Conservation (phyloP, 2,888 invertebrate genomes). For the Ophonus ardosiacus region DNA sequence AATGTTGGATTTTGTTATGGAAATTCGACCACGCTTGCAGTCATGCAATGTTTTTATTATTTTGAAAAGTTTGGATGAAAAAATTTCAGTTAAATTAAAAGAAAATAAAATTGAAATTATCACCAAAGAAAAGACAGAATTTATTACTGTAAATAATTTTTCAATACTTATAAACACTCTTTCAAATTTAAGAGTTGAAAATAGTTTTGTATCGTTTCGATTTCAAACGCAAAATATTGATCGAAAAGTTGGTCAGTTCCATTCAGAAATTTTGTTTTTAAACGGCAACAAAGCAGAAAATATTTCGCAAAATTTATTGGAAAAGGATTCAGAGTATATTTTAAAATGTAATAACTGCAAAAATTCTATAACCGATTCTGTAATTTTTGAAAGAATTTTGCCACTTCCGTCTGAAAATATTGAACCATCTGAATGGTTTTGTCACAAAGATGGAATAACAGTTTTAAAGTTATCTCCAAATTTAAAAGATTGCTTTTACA, state of each 20-base stretch:
- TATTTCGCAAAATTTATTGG: slow-evolving; percentile 70
- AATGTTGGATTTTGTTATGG: slow-evolving; percentile 76
- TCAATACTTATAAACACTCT: slow-evolving; percentile 71
- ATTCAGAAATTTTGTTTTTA: slow-evolving; percentile 70
- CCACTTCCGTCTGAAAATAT: slow-evolving; percentile 80
- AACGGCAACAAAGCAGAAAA: slow-evolving; percentile 60
- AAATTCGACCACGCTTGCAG: slow-evolving; percentile 79
- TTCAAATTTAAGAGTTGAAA: slow-evolving; percentile 70
- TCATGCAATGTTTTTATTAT: slow-evolving; percentile 81
- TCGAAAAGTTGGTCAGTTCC: slow-evolving; percentile 70
- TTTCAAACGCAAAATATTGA: slow-evolving; percentile 70
- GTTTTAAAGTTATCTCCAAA: slow-evolving; percentile 75
- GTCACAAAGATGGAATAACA: slow-evolving; percentile 77
- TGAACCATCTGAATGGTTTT: slow-evolving; percentile 83
- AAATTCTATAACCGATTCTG: slow-evolving; percentile 69
- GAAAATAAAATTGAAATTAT: slow-evolving; percentile 68
- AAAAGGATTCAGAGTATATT: slow-evolving; percentile 76
- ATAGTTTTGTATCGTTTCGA: slow-evolving; percentile 72
- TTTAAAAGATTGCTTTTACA: slow-evolving; percentile 79
- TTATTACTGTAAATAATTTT: slow-evolving; percentile 67
- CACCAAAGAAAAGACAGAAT: slow-evolving; percentile 66
- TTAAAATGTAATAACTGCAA: slow-evolving; percentile 75
- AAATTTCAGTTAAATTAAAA: slow-evolving; percentile 68
- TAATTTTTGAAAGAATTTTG: slow-evolving; percentile 79
- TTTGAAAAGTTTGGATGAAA: slow-evolving; percentile 74